Evolutionary conservation across 2,888 invertebrate genomes (phyloP).

Genomic region (Trachelus troglodyta): DNA sequence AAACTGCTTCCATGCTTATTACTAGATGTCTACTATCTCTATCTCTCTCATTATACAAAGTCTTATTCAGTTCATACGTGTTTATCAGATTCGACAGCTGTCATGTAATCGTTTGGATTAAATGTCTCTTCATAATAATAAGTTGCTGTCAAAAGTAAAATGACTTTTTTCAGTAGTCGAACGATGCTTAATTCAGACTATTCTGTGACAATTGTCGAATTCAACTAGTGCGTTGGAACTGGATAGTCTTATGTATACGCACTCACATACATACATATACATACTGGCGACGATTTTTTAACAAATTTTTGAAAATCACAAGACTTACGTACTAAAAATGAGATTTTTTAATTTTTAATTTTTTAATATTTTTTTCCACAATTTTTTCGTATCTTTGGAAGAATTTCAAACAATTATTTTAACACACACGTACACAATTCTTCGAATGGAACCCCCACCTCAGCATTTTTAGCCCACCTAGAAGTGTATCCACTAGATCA

Average conservation of each 20-base stretch:
- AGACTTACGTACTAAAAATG: neutral
- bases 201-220: neutral
- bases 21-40: constrained; percentile 18
- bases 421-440: neutral
- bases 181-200: neutral
- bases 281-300: neutral
- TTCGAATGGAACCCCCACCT: neutral
- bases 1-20: constrained; percentile 22
- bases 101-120: constrained; percentile 10
- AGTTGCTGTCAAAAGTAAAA: no score
- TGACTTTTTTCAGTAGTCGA: no score
- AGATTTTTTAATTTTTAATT: constrained; percentile 8
- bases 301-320: neutral
- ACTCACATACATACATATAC: neutral
- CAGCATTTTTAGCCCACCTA: neutral
- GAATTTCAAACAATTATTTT: neutral
- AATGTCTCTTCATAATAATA: no score
- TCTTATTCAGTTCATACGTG: neutral
- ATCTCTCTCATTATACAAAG: constrained; percentile 4
- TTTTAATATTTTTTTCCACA: constrained; percentile 8
- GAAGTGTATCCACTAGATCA: neutral
- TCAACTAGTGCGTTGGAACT: neutral
- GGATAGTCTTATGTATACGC: neutral
- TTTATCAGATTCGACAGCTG: constrained; percentile 24
- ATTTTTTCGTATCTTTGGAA: neutral